A percentile compares a stretch with the other conserved stretches of the same genome.
These are phyloP conservation scores for Solenopsis fugax DNA, from an alignment of 1,140 invertebrate species.

Conservation along the genomic window DNA sequence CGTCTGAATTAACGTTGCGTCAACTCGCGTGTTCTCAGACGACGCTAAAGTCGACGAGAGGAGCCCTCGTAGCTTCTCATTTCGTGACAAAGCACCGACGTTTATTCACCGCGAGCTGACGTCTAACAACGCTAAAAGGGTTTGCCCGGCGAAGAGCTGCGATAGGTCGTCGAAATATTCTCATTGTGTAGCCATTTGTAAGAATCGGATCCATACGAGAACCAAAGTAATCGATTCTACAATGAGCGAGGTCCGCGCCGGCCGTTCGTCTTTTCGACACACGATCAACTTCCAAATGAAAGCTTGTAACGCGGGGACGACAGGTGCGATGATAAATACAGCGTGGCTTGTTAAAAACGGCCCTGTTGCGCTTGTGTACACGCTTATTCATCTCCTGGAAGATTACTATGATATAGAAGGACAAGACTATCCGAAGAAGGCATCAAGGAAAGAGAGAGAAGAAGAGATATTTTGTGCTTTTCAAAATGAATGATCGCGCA, in stretches of 20 bases:
- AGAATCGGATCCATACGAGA: conserved; percentile 28
- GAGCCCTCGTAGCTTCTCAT: neutral
- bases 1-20: conserved; percentile 43
- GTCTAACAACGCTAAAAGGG: conserved; percentile 18
- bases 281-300: conserved; percentile 39
- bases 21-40: conserved; percentile 20
- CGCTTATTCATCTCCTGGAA: conserved; percentile 49
- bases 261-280: conserved; percentile 40
- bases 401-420: neutral
- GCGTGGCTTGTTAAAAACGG: conserved; percentile 47
- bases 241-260: neutral
- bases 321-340: conserved; percentile 52
- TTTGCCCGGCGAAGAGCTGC: neutral
- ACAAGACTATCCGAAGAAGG: neutral
- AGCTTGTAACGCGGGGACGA: conserved; percentile 26
- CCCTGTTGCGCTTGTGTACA: conserved; percentile 13
- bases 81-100: conserved; percentile 51
- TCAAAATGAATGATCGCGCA: neutral
- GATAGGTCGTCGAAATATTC: conserved; percentile 17
- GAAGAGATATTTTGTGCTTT: conserved; percentile 1
- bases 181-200: conserved; percentile 44
- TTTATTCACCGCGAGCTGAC: conserved; percentile 40
- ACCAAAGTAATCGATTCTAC: conserved; percentile 43
- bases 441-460: neutral
- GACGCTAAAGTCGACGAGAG: conserved; percentile 7